These are phyloP conservation scores for Choreutis nemorana DNA, from an alignment of 2,888 invertebrate genomes.

Conservation along the genomic window DNA sequence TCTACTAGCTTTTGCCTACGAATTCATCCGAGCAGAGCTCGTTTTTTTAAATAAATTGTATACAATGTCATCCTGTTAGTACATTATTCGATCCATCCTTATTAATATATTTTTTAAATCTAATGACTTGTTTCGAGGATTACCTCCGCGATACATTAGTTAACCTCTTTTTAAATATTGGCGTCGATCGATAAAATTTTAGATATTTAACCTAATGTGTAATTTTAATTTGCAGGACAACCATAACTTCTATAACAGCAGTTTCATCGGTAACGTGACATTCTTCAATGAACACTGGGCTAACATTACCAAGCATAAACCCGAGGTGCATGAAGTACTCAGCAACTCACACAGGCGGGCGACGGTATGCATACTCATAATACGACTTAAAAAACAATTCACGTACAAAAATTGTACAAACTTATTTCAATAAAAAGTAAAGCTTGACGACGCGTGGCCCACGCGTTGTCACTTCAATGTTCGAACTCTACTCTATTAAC, in stretches of 20 bases:
- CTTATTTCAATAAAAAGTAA: too few species aligned
- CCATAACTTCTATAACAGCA: slow-evolving; percentile 83
- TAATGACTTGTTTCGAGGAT: background rate
- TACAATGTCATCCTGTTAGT: too few species aligned
- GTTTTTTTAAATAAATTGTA: too few species aligned
- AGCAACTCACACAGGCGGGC: slow-evolving; percentile 87
- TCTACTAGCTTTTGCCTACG: too few species aligned
- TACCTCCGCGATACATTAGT: background rate
- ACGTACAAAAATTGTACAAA: too few species aligned
- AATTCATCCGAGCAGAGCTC: too few species aligned
- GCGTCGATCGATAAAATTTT: background rate
- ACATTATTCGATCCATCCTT: too few species aligned
- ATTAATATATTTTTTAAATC: background rate
- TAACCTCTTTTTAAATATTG: too few species aligned
- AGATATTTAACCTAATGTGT: background rate
- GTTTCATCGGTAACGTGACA: slow-evolving; percentile 67
- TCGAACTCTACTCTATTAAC: too few species aligned
- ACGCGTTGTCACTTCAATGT: too few species aligned
- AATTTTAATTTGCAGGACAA: slow-evolving; percentile 60
- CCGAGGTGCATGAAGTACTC: slow-evolving; percentile 73
- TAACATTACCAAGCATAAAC: slow-evolving; percentile 67
- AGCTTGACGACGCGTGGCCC: too few species aligned
- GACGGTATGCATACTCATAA: slow-evolving; percentile 70
- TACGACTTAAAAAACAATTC: too few species aligned
- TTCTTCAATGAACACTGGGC: slow-evolving; percentile 76